Conservation (phyloP, 2,113 vertebrate genomes). For the Myotis lucifugus region DNA sequence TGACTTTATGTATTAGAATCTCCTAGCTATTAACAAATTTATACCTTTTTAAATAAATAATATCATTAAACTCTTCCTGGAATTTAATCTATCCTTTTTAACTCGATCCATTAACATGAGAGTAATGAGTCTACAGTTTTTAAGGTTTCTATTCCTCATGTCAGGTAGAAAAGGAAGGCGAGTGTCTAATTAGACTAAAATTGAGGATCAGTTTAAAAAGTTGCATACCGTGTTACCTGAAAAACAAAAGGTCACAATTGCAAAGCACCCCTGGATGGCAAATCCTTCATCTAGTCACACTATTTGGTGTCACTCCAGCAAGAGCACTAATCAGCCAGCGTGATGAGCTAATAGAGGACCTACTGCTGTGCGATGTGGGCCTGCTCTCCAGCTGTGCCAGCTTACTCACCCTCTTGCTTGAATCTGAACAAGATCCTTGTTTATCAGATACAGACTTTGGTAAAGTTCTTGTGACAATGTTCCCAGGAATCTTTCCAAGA, state of each 20-base stretch:
- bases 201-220: not conserved
- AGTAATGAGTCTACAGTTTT: not conserved
- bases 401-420: not conserved
- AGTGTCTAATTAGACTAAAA: not conserved
- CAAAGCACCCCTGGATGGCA: not conserved
- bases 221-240: not conserved
- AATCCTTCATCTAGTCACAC: not conserved
- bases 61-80: not conserved
- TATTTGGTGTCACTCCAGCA: not conserved
- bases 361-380: not conserved
- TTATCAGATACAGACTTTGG: constrained; percentile 58
- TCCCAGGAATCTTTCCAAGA: constrained; percentile 75
- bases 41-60: not conserved
- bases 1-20: not conserved
- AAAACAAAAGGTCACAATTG: not conserved
- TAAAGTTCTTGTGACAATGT: constrained; percentile 66
- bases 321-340: not conserved
- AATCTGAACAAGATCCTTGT: constrained; percentile 47
- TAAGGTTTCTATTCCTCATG: not conserved
- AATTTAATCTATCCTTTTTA: not conserved
- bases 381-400: constrained; percentile 46
- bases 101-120: not conserved
- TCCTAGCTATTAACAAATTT: not conserved
- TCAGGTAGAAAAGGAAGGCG: not conserved
- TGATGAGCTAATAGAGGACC: not conserved